Percentiles rank a stretch among this genome's conserved stretches.
phyloP scores from a whole-genome alignment of 2,797 vertebrate genomes.

The Dendrocincla tyrannina region DNA sequence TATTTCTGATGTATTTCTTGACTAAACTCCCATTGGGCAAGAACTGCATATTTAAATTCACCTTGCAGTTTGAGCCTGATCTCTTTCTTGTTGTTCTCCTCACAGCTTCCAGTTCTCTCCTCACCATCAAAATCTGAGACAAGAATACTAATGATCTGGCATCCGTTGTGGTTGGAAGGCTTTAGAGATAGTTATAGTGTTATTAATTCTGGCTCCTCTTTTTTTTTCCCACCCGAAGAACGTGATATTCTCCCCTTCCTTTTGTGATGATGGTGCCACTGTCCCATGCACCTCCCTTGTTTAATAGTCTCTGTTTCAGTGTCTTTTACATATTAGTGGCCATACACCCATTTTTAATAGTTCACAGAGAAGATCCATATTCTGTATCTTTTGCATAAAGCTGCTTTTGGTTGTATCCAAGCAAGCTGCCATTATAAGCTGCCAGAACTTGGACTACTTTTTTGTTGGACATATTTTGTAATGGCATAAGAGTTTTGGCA shows the following conservation, averaged over 20 bases:
- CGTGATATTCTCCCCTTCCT: neutral
- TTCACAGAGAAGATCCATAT: neutral
- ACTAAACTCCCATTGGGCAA: neutral
- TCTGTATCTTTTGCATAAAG: neutral
- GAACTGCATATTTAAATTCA: neutral
- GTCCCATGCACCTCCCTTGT: neutral
- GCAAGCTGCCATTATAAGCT: constrained; percentile 18
- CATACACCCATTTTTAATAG: neutral
- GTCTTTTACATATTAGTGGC: neutral
- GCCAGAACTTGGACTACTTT: constrained; percentile 38
- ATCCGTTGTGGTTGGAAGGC: neutral
- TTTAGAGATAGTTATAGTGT: neutral
- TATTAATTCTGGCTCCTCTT: neutral
- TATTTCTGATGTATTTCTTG: neutral
- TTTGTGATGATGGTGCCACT: neutral
- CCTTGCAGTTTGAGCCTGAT: neutral
- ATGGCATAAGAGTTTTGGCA: constrained; percentile 51
- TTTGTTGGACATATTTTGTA: constrained; percentile 31
- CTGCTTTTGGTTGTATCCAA: neutral
- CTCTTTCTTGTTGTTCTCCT: neutral
- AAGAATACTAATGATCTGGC: neutral
- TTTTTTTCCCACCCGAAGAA: neutral
- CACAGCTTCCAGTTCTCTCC: neutral
- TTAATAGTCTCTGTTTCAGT: neutral
- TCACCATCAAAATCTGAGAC: neutral